phyloP scores from a whole-genome alignment of 1,140 invertebrate genomes.

The Rhyzopertha dominica region DNA sequence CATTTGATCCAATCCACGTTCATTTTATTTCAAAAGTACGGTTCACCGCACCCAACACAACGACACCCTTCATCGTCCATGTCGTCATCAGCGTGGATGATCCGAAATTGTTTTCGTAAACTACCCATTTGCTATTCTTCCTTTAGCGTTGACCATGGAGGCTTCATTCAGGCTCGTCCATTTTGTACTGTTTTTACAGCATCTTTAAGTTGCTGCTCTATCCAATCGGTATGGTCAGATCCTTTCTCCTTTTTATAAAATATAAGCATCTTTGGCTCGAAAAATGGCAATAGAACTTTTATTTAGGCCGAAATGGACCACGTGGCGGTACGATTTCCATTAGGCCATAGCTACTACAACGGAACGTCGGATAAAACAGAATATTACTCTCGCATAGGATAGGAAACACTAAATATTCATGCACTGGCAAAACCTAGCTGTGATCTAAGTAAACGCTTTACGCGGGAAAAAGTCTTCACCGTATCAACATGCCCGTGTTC shows the following conservation, averaged over 20 bases:
- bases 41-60: conserved; percentile 7
- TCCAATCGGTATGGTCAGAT: conserved; percentile 1
- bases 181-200: conserved; percentile 3
- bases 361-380: background rate
- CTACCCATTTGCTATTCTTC: background rate
- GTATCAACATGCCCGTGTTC: background rate
- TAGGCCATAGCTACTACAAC: background rate
- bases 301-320: background rate
- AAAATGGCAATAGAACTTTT: background rate
- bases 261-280: conserved; percentile 2
- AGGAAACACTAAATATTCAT: background rate
- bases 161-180: conserved; percentile 1
- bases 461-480: background rate
- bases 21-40: too few relatives aligned
- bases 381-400: background rate
- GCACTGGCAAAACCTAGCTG: background rate
- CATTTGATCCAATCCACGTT: too few relatives aligned
- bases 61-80: background rate
- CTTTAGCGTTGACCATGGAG: background rate
- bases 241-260: conserved; percentile 1
- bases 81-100: conserved; percentile 1
- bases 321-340: background rate
- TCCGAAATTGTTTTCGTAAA: background rate
- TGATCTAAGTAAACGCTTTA: background rate
- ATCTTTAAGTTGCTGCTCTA: conserved; percentile 2